Base-by-base conservation (phyloP, 1,140 invertebrate genomes). In the Anthonomus grandis region DNA sequence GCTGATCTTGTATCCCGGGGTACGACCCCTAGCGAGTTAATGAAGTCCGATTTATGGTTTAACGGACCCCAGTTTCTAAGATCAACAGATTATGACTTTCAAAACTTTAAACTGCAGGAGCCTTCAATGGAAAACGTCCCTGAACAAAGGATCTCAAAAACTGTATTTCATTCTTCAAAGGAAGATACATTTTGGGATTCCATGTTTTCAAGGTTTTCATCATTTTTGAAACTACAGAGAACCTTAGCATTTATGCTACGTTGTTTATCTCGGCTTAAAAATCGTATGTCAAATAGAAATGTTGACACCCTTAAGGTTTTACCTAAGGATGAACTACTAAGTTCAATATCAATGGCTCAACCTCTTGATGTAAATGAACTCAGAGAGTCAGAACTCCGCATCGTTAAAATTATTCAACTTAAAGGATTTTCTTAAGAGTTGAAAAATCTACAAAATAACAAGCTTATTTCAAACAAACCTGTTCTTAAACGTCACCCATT, bases 1-100 rank as follows among this genome's bases (percentile, higher is more conserved):
- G 71, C 74, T 1, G 74, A 78, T 64, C 49, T 72, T 8, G 51
- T 73, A 41, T 75, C 75, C 4, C 46, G 75, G 10, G 75, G 76
- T 23, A 21, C 66, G n/a, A 44, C 18, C 0, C 61, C 74, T 23
- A 10, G 19, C 13, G 6, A 46, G 36, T 15, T 56, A 21, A 27
- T 39, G 22, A 15, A 9, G 15, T 41, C 9, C 13, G 15, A 46
- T 1, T n/a, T 48, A 17, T 63, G 51, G 61, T 63, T 51, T 51
- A 18, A 38, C n/a, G 61, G 61, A 10, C n/a, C 51, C n/a, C 4
- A 19, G 12, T 52, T 10, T 15, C 46, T 59, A 46, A 2, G n/a
- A 48, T 8, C 18, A 18, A 24, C 39, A n/a, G n/a, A n/a, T n/a
- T n/a, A n/a, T 21, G 34, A 46, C 13, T 21, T 5, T 50, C 21